Evolutionary conservation across 2,888 invertebrate genomes (phyloP).

Genomic region (Drosophila birchii): DNA sequence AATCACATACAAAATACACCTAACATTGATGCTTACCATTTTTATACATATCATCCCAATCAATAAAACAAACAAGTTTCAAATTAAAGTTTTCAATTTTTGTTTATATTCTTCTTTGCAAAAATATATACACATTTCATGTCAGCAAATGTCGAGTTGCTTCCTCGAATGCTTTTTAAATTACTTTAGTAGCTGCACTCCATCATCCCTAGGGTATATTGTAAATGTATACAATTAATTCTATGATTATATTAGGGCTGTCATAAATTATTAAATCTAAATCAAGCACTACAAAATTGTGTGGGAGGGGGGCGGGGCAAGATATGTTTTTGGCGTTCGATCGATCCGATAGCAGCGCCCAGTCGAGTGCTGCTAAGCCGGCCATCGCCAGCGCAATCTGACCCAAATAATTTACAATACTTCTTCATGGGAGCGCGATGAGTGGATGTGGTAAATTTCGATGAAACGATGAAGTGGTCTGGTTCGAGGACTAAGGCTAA

Average conservation of each 20-base stretch:
- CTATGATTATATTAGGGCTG: constrained; percentile 73
- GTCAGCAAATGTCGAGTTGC: constrained; percentile 1
- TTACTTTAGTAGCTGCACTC: constrained; percentile 37
- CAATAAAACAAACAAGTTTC: not conserved
- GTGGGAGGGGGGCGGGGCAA: constrained; percentile 11
- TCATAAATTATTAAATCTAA: constrained; percentile 79
- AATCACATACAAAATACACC: not conserved
- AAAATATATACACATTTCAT: constrained; percentile 41
- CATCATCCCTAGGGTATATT: constrained; percentile 36
- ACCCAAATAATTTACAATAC: constrained; percentile 78
- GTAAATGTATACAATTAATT: constrained; percentile 60
- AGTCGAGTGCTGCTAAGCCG: constrained; percentile 59
- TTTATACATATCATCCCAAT: not conserved
- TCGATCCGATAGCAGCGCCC: constrained; percentile 51
- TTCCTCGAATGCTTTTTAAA: constrained; percentile 9
- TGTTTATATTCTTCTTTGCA: constrained; percentile 36
- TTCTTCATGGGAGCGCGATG: constrained; percentile 73
- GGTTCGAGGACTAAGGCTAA: constrained; percentile 37
- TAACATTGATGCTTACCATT: not conserved
- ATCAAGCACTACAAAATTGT: constrained; percentile 59
- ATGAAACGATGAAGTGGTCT: constrained; percentile 31
- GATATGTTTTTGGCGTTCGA: constrained; percentile 49
- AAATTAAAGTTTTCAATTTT: not conserved
- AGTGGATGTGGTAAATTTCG: constrained; percentile 54
- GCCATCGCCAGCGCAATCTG: constrained; percentile 53